Base-by-base conservation (phyloP, 2,888 invertebrate species). In the Congeria kusceri region DNA sequence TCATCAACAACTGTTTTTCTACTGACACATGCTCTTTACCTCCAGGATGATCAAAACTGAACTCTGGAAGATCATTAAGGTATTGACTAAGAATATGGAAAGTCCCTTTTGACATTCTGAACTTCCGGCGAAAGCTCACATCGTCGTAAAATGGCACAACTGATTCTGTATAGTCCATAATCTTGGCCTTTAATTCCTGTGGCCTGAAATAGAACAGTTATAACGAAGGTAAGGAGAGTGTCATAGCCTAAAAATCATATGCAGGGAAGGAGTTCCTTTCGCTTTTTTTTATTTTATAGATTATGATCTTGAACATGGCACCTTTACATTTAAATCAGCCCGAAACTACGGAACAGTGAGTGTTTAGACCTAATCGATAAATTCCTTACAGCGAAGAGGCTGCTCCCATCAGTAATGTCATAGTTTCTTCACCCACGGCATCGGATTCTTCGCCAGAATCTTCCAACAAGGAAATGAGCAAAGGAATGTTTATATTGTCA, bases 1-100 rank as follows among this genome's bases (percentile, higher is more conserved):
- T 77, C 63, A 77, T 56, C 15, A 77, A 56, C 13, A 80, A 5
- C 39, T 80, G 77, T 59, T 80, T 69, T 46, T 77, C 63, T 25
- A 70, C 61, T 20, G 70, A 27, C 23, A 77, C 66, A 44, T 71
- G 71, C 47, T 71, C 71, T 63, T 65, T 72, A 27, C 77, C 66
- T 13, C 77, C 77, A 46, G 65, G 56, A 56, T 69, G 58, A 32
- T 65, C 70, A 56, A 25, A 47, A 15, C 25, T 25, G 32, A 77
- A 59, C n/a, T 71, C 63, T 25, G 70, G 70, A 5, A 77, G 39
- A 59, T 78, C 73, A 49, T 78, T 72, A 20, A 78, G n/a, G 66
- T 78, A 44, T 11, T 32, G 13, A 63, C 29, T 28, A 13, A 77
- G 59, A 49, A 15, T 18, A 64, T 56, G n/a, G 59, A 73, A 77